These are phyloP conservation scores for Camponotus floridanus DNA, from an alignment of 1,140 invertebrate genomes.

Conservation along the genomic window DNA sequence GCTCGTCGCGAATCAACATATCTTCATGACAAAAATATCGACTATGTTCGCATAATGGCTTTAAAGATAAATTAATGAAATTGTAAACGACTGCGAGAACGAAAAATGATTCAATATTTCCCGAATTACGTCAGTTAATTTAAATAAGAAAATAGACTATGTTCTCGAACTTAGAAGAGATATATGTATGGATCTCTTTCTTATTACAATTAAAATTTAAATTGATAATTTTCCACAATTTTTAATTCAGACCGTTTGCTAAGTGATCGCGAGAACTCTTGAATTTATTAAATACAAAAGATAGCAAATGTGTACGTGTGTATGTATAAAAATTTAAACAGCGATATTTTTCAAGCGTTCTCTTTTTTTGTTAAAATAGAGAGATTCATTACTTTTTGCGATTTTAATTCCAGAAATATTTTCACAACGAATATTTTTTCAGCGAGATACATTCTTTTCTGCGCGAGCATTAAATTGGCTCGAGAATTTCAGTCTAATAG, in stretches of 20 bases:
- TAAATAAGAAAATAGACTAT: neutral
- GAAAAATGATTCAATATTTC: neutral
- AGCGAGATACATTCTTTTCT: neutral
- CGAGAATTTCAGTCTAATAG: slow-evolving; percentile 54
- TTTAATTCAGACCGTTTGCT: neutral
- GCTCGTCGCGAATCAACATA: slow-evolving; percentile 56
- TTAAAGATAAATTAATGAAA: slow-evolving; percentile 30
- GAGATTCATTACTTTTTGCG: neutral
- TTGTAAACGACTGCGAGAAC: neutral
- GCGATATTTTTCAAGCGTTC: neutral
- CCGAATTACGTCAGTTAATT: neutral
- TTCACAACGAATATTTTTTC: neutral
- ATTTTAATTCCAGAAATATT: neutral
- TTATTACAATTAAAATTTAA: slow-evolving; percentile 23
- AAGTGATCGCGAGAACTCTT: neutral
- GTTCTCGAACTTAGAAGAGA: neutral
- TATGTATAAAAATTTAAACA: neutral
- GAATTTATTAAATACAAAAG: neutral
- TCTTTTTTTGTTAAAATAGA: neutral
- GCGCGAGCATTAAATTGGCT: neutral
- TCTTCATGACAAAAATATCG: slow-evolving; percentile 21
- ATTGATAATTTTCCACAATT: neutral
- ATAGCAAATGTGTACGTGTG: no score
- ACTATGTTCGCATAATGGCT: neutral
- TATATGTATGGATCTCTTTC: neutral